phyloP scores from a whole-genome alignment of 2,113 vertebrate genomes.

The Strix uralensis region DNA sequence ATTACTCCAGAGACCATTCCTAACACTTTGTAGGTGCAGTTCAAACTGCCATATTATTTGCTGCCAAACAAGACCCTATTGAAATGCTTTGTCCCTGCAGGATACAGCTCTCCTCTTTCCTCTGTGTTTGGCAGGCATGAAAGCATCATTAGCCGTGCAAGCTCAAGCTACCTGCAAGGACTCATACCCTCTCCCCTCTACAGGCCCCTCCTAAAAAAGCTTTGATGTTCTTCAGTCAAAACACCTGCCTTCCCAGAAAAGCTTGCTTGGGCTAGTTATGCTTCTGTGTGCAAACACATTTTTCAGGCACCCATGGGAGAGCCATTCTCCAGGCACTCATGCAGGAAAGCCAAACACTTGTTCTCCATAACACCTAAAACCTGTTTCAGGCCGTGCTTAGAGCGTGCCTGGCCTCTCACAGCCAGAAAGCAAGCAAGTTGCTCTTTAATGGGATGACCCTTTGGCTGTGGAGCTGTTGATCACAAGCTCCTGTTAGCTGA shows the following conservation, averaged over 20 bases:
- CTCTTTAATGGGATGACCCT: neutral
- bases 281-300: neutral
- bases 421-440: neutral
- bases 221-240: neutral
- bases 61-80: neutral
- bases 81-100: neutral
- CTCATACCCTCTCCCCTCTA: neutral
- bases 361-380: neutral
- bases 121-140: neutral
- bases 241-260: neutral
- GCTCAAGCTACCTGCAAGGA: neutral
- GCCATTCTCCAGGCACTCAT: neutral
- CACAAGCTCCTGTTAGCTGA: neutral
- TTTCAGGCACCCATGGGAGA: neutral
- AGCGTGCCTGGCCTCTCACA: neutral
- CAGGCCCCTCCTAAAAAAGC: neutral
- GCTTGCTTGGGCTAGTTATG: neutral
- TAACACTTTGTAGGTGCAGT: constrained; percentile 2
- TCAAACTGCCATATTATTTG: neutral
- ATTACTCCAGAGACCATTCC: neutral
- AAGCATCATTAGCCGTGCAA: neutral
- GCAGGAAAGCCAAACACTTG: neutral
- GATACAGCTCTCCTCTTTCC: neutral
- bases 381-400: neutral
- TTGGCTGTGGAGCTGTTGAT: neutral